These are phyloP conservation scores for Pristionchus arcanus DNA, from an alignment of 2,888 invertebrate species.

Conservation along the genomic window DNA sequence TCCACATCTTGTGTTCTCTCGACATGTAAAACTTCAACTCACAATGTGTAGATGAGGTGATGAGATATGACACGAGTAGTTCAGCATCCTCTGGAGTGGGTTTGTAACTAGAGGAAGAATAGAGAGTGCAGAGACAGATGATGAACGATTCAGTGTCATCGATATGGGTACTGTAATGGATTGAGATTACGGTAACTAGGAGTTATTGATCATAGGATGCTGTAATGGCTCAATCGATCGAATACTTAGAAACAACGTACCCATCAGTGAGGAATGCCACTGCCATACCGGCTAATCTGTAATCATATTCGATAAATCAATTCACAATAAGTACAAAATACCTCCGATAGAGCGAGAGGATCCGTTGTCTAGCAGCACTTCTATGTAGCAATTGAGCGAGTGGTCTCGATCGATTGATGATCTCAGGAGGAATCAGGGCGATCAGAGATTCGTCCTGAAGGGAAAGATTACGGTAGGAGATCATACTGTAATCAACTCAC, in stretches of 20 bases:
- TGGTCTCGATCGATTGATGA: constrained; percentile 46
- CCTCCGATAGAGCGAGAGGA: constrained; percentile 46
- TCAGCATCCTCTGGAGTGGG: constrained; percentile 42
- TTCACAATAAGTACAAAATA: neutral
- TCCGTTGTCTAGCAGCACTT: neutral
- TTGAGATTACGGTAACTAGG: neutral
- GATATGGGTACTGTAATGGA: neutral
- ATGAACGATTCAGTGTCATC: constrained; percentile 26
- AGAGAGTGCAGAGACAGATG: constrained; percentile 35
- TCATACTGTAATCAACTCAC: neutral
- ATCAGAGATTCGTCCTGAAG: constrained; percentile 44
- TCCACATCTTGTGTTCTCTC: no score
- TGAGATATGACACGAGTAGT: constrained; percentile 42
- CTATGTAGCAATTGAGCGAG: constrained; percentile 34
- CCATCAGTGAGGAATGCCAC: constrained; percentile 15
- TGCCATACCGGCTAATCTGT: constrained; percentile 36
- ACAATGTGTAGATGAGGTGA: constrained; percentile 27
- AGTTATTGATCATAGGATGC: neutral
- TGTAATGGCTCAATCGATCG: neutral
- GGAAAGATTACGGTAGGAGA: constrained; percentile 32
- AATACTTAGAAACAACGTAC: neutral
- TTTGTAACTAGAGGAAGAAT: constrained; percentile 36
- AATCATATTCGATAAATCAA: constrained; percentile 10
- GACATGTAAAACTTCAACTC: neutral
- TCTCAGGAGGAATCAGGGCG: constrained; percentile 38